Evolutionary conservation across 2,888 invertebrate genomes (phyloP).

Genomic region (Hyles lineata): DNA sequence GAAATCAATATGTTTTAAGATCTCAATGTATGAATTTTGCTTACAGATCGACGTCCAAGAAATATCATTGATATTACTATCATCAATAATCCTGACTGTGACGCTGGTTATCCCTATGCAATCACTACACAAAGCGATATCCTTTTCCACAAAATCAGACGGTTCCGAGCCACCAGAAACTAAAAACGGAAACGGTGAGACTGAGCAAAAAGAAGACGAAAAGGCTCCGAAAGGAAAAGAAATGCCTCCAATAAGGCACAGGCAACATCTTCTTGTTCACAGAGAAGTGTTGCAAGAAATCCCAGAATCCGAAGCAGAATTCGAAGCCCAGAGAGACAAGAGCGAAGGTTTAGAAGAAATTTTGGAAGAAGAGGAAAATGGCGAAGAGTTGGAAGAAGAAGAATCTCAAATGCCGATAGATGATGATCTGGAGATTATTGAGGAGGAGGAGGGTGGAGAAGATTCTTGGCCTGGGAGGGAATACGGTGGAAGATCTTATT

Average conservation of each 20-base stretch:
- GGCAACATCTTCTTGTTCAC: slow-evolving; percentile 69
- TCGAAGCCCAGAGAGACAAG: slow-evolving; percentile 70
- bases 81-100: slow-evolving; percentile 84
- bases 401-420: slow-evolving; percentile 51
- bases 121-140: slow-evolving; percentile 66
- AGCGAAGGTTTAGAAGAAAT: slow-evolving; percentile 73
- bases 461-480: slow-evolving; percentile 68
- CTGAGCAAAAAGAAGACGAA: slow-evolving; percentile 38
- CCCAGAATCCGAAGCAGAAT: slow-evolving; percentile 75
- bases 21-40: slow-evolving; percentile 29
- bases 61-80: slow-evolving; percentile 77
- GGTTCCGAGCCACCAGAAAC: slow-evolving; percentile 35
- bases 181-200: slow-evolving; percentile 43
- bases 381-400: slow-evolving; percentile 55
- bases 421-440: slow-evolving; percentile 71
- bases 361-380: slow-evolving; percentile 75
- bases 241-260: slow-evolving; percentile 52
- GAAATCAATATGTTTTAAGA: no score
- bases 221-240: slow-evolving; percentile 49
- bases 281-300: slow-evolving; percentile 79
- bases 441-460: slow-evolving; percentile 74
- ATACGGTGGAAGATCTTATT: slow-evolving; percentile 55
- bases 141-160: slow-evolving; percentile 49
- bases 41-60: slow-evolving; percentile 85
- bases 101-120: slow-evolving; percentile 88